These are phyloP conservation scores for Gephyroberyx darwinii DNA, from an alignment of 2,797 vertebrate species.

Conservation along the genomic window DNA sequence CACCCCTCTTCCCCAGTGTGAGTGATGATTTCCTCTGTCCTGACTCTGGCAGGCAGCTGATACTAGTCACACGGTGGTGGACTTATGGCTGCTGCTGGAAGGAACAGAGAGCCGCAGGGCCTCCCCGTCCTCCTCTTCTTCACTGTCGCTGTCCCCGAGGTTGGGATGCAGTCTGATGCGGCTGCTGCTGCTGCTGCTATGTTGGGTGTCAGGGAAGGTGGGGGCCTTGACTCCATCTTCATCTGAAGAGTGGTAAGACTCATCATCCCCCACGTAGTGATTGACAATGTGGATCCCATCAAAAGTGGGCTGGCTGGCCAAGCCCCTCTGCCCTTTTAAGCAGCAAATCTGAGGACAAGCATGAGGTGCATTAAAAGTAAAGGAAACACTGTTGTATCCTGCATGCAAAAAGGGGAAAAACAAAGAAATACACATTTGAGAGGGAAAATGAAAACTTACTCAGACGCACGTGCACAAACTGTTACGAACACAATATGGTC, in stretches of 20 bases:
- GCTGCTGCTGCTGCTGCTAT: constrained; percentile 63
- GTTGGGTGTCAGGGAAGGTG: constrained; percentile 66
- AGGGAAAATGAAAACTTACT: neutral
- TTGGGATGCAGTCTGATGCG: constrained; percentile 84
- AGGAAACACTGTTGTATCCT: neutral
- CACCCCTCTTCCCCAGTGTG: neutral
- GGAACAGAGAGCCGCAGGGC: constrained; percentile 77
- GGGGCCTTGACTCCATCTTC: constrained; percentile 85
- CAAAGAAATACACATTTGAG: neutral
- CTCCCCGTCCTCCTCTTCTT: constrained; percentile 79
- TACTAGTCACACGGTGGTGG: constrained; percentile 90
- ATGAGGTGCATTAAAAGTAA: neutral
- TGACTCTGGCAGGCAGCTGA: neutral
- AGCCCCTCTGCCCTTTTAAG: constrained; percentile 88
- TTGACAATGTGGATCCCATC: constrained; percentile 97
- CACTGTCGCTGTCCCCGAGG: constrained; percentile 86
- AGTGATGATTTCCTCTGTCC: neutral
- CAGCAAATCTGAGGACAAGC: constrained; percentile 85
- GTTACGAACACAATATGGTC: neutral
- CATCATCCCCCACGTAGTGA: constrained; percentile 89
- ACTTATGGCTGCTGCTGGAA: constrained; percentile 79
- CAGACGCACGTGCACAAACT: constrained; percentile 3
- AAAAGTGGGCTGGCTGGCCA: constrained; percentile 87
- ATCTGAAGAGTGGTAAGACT: constrained; percentile 92
- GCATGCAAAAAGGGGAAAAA: neutral